Evolutionary conservation across 2,888 invertebrate genomes (phyloP).

Genomic region (Cheilosia pagana): DNA sequence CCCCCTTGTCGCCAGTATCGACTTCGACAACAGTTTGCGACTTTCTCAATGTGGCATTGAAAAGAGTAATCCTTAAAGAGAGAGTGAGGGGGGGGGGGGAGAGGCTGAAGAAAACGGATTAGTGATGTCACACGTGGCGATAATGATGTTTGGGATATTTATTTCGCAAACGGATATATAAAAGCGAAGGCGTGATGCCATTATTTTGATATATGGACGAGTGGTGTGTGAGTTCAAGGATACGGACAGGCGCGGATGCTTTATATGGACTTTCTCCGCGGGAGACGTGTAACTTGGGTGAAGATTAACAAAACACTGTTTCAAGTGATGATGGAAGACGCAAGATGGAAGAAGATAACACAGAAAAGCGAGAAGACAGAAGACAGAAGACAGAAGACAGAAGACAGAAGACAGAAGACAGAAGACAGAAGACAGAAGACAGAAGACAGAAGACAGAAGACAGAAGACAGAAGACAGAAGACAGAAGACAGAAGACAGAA

Average conservation of each 20-base stretch:
- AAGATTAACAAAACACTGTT: too few species aligned
- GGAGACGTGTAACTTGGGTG: too few species aligned
- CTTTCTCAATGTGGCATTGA: conserved; percentile 54
- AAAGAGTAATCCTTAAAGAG: conserved; percentile 36
- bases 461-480: conserved; percentile 1
- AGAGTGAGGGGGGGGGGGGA: background rate
- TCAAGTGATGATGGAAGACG: too few species aligned
- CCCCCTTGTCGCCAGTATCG: conserved; percentile 5
- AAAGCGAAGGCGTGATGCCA: conserved; percentile 76
- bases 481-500: conserved; percentile 4
- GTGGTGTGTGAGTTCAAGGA: conserved; percentile 10
- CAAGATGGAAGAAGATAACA: too few species aligned
- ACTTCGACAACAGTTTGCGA: conserved; percentile 30
- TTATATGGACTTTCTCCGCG: conserved; percentile 14
- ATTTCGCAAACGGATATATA: conserved; percentile 36
- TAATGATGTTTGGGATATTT: conserved; percentile 71
- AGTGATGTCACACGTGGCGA: conserved; percentile 76
- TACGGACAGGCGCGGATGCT: conserved; percentile 13
- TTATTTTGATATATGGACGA: conserved; percentile 73
- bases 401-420: conserved; percentile 6
- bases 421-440: conserved; percentile 4
- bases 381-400: conserved; percentile 6
- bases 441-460: conserved; percentile 4
- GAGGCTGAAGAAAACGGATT: conserved; percentile 59
- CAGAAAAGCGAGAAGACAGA: background rate